Evolutionary conservation across 2,113 vertebrate genomes (phyloP), one percentile per base, ranked within the genome.

Genomic region (Spilogale gracilis): DNA sequence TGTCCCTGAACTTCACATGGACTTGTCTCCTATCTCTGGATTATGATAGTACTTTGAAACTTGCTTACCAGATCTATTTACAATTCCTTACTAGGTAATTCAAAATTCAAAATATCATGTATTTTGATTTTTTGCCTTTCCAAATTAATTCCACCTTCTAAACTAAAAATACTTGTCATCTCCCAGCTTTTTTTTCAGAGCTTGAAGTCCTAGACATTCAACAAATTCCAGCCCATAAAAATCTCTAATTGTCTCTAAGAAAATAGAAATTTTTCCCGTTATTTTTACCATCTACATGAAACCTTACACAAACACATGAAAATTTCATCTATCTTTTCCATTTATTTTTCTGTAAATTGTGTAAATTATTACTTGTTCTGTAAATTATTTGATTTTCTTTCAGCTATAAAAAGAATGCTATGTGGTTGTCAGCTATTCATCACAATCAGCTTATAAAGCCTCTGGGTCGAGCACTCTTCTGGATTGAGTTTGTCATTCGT

Each of bases 401-500:
- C 71, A 99, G 99, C 50, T 99, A 99, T 93, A 99, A 99, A 92
- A 99, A 99, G 93, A 99, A 99, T 17, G 97, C 69, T 43, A 69
- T 98, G 92, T 61, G 61, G 65, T 94, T 99, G 96, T 99, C 99
- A 73, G 91, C 79, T 23, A 99, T 99, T 96, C 99, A 99, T 52
- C 99, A 99, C 0, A 99, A 99, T 96, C 99, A 99, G 95, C 99
- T 99, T 1, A n/a, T 99, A 3, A 99, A 89, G 60, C 98, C 99
- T 56, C 97, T 98, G 86, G 99, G 99, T 23, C 98, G 99, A 98
- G 98, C 99, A 0, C 98, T 99, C 61, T 99, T 99, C 98, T 99
- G 99, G 99, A 98, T 99, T n/a, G 99, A 99, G 98, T 99, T 99
- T 98, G 99, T 99, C 14, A 99, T 99, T 98, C 98, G 98, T 52